Percentiles rank a stretch among this genome's conserved stretches.
Conservation (phyloP, 1,140 invertebrate species). For the Andricus grossulariae region DNA sequence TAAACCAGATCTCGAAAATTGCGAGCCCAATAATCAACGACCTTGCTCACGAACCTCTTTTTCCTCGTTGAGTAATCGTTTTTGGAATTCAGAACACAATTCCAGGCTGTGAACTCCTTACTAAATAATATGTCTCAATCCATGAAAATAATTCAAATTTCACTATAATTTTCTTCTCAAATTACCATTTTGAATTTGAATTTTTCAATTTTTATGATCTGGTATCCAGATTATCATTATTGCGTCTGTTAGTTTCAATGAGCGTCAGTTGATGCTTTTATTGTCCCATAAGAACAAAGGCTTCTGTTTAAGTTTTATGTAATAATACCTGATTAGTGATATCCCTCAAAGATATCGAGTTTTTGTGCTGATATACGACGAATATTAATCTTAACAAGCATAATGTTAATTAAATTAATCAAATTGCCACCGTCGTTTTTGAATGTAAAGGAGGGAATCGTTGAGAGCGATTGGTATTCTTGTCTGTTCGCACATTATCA, state of each 20-base stretch:
- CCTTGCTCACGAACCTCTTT: slow-evolving; percentile 49
- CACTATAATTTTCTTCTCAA: neutral
- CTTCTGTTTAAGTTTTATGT: too few species aligned
- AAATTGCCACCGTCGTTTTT: slow-evolving; percentile 1
- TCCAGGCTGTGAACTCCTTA: neutral
- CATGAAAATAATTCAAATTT: neutral
- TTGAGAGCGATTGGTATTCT: slow-evolving; percentile 13
- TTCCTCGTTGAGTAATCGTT: slow-evolving; percentile 30
- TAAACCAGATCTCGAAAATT: slow-evolving; percentile 65
- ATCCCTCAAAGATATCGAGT: too few species aligned
- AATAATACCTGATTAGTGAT: too few species aligned
- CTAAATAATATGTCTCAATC: neutral
- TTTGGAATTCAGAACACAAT: neutral
- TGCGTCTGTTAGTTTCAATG: neutral
- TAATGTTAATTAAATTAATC: neutral
- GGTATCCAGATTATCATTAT: neutral
- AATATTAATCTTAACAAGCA: neutral
- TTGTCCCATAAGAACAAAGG: too few species aligned
- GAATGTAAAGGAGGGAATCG: neutral
- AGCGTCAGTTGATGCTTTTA: neutral
- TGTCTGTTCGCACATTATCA: slow-evolving; percentile 59
- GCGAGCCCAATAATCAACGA: slow-evolving; percentile 64
- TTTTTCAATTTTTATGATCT: neutral
- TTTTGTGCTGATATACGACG: too few species aligned
- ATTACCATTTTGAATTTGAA: neutral